These are phyloP conservation scores for Chelonus formosanus DNA, from an alignment of 2,888 invertebrate genomes.

Conservation along the genomic window DNA sequence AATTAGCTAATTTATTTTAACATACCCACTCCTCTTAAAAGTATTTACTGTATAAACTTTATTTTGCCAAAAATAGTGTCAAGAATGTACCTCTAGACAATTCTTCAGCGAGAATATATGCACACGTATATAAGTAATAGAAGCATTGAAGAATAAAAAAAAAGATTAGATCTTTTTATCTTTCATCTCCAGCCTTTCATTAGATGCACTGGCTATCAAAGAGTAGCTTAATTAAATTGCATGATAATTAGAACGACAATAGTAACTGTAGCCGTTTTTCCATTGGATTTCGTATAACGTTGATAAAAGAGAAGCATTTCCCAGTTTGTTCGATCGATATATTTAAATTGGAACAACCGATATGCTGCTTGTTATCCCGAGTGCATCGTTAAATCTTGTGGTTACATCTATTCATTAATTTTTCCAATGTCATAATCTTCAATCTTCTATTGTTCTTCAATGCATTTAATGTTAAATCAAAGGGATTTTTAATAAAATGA, in stretches of 20 bases:
- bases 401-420: background rate
- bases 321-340: conserved; percentile 24
- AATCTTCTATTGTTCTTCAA: background rate
- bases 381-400: conserved; percentile 1
- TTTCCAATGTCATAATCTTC: background rate
- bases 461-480: background rate
- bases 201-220: conserved; percentile 19
- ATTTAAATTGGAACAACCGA: conserved; percentile 32
- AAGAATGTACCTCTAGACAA: background rate
- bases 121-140: background rate
- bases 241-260: conserved; percentile 31
- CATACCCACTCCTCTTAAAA: background rate
- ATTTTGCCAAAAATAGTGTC: conserved; percentile 2
- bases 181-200: conserved; percentile 18
- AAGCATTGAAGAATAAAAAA: background rate
- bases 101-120: background rate
- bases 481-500: background rate
- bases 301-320: conserved; percentile 24
- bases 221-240: conserved; percentile 29
- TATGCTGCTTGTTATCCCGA: conserved; percentile 18
- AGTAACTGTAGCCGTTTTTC: conserved; percentile 9
- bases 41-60: background rate
- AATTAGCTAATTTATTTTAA: too few species aligned
- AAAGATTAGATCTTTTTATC: conserved; percentile 10
- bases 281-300: conserved; percentile 10